Percentiles rank a stretch among this genome's conserved stretches.
Evolutionary conservation across 2,797 vertebrate genomes (phyloP).

Genomic region (Oreortyx pictus): DNA sequence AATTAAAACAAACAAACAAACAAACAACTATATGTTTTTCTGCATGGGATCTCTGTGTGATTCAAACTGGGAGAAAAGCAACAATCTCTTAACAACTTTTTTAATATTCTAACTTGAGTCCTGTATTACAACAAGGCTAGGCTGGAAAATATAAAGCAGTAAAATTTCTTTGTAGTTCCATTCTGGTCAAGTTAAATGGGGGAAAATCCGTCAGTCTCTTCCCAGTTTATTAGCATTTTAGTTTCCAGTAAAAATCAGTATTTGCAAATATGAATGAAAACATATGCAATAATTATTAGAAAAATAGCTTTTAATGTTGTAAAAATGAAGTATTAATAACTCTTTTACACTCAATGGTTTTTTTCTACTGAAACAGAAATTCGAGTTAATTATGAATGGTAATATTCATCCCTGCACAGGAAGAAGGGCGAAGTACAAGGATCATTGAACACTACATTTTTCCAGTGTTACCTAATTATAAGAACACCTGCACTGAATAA

Average conservation of each 20-base stretch:
- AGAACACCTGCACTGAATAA: slow-evolving; percentile 77
- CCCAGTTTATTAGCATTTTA: neutral
- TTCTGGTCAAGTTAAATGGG: neutral
- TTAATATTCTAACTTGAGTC: neutral
- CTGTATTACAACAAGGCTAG: neutral
- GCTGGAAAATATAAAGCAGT: neutral
- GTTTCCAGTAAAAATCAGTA: neutral
- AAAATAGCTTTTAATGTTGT: neutral
- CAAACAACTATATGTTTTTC: neutral
- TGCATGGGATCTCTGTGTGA: neutral
- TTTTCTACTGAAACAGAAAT: slow-evolving; percentile 15
- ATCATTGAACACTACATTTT: slow-evolving; percentile 76
- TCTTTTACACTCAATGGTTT: neutral
- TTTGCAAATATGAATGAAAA: neutral
- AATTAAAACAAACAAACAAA: too few relatives aligned
- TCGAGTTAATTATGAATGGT: slow-evolving; percentile 56
- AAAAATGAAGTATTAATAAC: neutral
- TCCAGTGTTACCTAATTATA: slow-evolving; percentile 71
- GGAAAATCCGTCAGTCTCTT: neutral
- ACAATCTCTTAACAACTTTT: neutral
- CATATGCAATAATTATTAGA: neutral
- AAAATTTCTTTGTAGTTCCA: neutral
- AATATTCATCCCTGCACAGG: slow-evolving; percentile 47
- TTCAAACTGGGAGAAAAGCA: neutral
- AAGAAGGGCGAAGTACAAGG: slow-evolving; percentile 69